Evolutionary conservation across 92 coral and sea anemone species (phyloP), one percentile per base, ranked within the genome.

Genomic region (Epizoanthus scotinus): DNA sequence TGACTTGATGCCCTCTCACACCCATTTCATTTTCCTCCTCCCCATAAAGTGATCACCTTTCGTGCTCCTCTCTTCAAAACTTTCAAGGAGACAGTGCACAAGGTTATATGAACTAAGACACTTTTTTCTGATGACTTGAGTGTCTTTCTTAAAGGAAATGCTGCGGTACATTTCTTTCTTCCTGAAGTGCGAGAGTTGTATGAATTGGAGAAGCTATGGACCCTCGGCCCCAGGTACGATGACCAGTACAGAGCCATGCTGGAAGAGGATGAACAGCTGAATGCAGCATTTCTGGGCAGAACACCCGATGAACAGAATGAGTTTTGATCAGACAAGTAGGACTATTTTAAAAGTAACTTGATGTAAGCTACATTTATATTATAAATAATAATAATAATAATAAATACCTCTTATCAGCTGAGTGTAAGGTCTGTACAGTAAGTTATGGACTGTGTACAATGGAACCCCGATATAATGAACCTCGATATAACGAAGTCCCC

Each of bases 121-220:
- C 54, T 28, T 18, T 56, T 71, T 71, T 1, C 24, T n/a, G 22
- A 40, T 8, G 38, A n/a, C 56, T 1, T 47, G 44, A 73, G 25
- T 25, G 42, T 71, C 42, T 57, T 10, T 72, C 6, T 63, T 55
- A 10, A 79, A 95, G 99, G 96, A 52, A 91, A 86, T 67, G 90
- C 88, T 52, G 99, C 86, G 52, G 91, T 95, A 19, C 99, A 95
- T 25, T 91, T 95, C 77, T 95, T 95, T 89, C 91, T 93, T 0
- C 99, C 99, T 40, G 98, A 95, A 67, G 79, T 83, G 22, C 90
- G 98, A 18, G 91, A 84, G 36, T 69, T 89, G 21, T 95, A 95
- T 86, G 98, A 95, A 83, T 88, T 95, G 40, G 99, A 95, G 84
- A 95, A 95, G 75, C 96, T 95, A 0, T 95, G 99, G 99, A 87